These are phyloP conservation scores for Volucella inanis DNA, from an alignment of 2,888 invertebrate species.

Conservation along the genomic window DNA sequence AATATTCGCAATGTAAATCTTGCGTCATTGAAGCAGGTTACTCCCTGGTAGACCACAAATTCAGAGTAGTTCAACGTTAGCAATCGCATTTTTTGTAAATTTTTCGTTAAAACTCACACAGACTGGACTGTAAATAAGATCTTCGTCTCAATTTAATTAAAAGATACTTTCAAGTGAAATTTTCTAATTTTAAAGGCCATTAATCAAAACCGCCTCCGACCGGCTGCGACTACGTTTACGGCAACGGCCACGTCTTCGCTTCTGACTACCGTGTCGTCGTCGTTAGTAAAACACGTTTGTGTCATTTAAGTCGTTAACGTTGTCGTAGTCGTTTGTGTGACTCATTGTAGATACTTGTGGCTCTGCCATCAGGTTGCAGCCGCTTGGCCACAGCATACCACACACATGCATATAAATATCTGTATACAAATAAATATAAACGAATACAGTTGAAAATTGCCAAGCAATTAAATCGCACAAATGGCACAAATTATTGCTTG, in stretches of 20 bases:
- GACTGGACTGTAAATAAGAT: constrained; percentile 10
- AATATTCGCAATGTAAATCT: not conserved
- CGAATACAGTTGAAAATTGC: constrained; percentile 25
- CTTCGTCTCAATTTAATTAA: constrained; percentile 64
- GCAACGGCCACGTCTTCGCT: too few relatives aligned
- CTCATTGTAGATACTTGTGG: constrained; percentile 38
- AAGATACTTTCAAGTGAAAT: constrained; percentile 59
- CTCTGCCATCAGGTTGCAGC: constrained; percentile 6
- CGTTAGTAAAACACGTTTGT: constrained; percentile 51
- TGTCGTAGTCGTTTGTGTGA: constrained; percentile 20
- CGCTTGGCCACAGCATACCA: not conserved
- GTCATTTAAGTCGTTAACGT: too few relatives aligned
- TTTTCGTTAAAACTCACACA: not conserved
- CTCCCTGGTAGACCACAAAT: not conserved
- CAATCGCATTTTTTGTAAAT: not conserved
- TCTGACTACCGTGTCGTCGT: constrained; percentile 22
- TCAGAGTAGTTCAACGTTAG: too few relatives aligned
- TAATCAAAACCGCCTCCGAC: constrained; percentile 48
- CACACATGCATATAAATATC: too few relatives aligned
- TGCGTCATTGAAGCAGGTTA: constrained; percentile 8
- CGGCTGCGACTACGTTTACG: not conserved
- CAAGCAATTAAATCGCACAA: constrained; percentile 67
- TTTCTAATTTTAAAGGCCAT: constrained; percentile 44
- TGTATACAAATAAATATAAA: too few relatives aligned
- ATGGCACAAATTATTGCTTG: constrained; percentile 63